Base-by-base conservation (phyloP, 2,113 vertebrate species). In the Lipotes vexillifer region DNA sequence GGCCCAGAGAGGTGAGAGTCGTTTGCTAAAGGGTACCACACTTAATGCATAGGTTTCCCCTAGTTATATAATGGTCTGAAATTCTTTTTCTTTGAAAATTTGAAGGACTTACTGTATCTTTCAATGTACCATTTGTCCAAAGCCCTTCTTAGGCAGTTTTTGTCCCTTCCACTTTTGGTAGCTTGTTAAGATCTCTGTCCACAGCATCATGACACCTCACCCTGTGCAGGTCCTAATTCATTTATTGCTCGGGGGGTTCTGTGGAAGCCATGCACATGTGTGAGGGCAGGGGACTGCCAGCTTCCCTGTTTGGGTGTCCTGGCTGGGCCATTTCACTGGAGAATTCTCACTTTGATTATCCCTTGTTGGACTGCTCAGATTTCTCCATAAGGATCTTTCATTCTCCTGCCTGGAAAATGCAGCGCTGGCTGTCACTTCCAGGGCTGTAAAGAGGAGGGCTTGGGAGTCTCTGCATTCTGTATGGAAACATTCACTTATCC, bases 11-110 rank as follows among this genome's bases (percentile, higher is more conserved):
- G 71, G 33, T 18, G 61, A 29, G 68, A 68, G 23, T 68, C 66
- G 36, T 38, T 71, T 46, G 66, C 20, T 55, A n/a, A n/a, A 36
- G 38, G 33, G 66, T 31, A 33, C 33, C 13, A 49, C 8, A 15
- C 41, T 78, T 57, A 29, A 49, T 71, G 27, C 36, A 10, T 74
- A 38, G 46, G 83, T 87, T 68, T 82, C 15, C 2, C 20, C 17
- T 59, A 2, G 10, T 14, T 41, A 31, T 69, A 8, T n/a, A 63
- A 55, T 31, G 36, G 4, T 80, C 29, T 78, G 81, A 81, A 66
- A 86, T 65, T 46, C n/a, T 36, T 65, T 96, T 90, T 31, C 65
- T 63, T 71, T 38, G 33, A 21, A 77, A n/a, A 63, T 44, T 31
- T 44, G 21, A 88, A 91, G 27, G 38, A 31, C 17, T 68, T 36